Conservation (phyloP, 2,888 invertebrate species). For the Crossocerus cetratus region DNA sequence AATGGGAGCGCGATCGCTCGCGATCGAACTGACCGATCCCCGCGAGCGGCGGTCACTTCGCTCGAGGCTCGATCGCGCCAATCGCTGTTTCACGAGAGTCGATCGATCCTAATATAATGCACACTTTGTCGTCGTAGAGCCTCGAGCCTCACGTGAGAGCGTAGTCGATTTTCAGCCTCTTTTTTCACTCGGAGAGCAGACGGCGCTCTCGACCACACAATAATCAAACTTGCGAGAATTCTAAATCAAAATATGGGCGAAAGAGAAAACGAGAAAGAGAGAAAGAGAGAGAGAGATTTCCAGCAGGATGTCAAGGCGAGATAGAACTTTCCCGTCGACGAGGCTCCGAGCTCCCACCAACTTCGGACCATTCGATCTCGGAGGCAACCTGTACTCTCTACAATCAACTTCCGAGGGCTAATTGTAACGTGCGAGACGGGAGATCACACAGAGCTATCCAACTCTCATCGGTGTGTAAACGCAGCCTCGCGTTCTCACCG, state of each 20-base stretch:
- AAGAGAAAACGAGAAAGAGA: not conserved
- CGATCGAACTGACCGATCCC: constrained; percentile 4
- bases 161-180: constrained; percentile 49
- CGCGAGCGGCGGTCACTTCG: not conserved
- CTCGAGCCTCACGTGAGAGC: constrained; percentile 38
- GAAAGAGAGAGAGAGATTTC: not conserved
- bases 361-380: too few species aligned
- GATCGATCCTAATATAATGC: constrained; percentile 21
- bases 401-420: too few species aligned
- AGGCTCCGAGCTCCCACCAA: too few species aligned
- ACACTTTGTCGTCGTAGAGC: constrained; percentile 45
- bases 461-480: too few species aligned
- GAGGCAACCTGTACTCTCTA: too few species aligned
- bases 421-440: too few species aligned
- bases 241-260: constrained; percentile 37
- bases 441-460: too few species aligned
- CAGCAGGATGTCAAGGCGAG: constrained; percentile 9
- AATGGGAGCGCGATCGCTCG: constrained; percentile 28
- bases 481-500: too few species aligned
- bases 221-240: constrained; percentile 46
- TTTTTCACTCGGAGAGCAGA: constrained; percentile 16
- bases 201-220: constrained; percentile 13
- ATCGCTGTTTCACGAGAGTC: not conserved
- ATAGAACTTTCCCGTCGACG: constrained; percentile 41
- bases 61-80: not conserved